phyloP scores from a whole-genome alignment of 2,113 vertebrate genomes.

The Toxostoma redivivum region DNA sequence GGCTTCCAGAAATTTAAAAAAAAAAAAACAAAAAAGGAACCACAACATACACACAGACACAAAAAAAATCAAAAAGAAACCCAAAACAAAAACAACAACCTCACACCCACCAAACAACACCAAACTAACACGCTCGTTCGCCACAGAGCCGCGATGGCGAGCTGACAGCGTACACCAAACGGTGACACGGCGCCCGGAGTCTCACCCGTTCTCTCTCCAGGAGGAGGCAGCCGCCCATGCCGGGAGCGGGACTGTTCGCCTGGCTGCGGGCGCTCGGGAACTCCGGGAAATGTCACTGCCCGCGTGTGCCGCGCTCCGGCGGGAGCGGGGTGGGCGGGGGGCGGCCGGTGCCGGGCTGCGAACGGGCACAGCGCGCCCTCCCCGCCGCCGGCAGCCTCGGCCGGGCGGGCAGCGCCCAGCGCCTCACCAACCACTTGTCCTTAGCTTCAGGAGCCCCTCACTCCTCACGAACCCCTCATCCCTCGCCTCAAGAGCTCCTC shows the following conservation, averaged over 20 bases:
- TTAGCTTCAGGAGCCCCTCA: no score
- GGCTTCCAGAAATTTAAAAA: not conserved
- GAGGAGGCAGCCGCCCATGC: not conserved
- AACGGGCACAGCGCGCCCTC: not conserved
- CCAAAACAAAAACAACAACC: not conserved
- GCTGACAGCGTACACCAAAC: not conserved
- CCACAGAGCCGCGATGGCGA: not conserved
- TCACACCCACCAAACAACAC: not conserved
- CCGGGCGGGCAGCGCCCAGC: not conserved
- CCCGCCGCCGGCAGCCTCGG: not conserved
- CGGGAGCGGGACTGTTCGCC: not conserved
- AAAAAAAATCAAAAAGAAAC: no score
- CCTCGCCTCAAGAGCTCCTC: not conserved
- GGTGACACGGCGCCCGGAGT: not conserved
- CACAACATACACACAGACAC: not conserved
- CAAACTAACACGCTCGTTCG: not conserved
- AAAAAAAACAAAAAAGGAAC: accelerated
- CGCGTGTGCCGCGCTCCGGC: not conserved
- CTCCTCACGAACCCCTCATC: accelerated
- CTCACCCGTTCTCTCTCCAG: not conserved
- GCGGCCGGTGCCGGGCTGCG: not conserved
- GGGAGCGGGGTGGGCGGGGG: no score
- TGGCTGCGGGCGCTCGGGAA: not conserved
- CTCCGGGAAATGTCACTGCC: not conserved
- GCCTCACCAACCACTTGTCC: not conserved